A percentile compares a stretch with the other conserved stretches of the same genome.
Conservation (phyloP, 2,888 invertebrate genomes). For the Ophraella communa region DNA sequence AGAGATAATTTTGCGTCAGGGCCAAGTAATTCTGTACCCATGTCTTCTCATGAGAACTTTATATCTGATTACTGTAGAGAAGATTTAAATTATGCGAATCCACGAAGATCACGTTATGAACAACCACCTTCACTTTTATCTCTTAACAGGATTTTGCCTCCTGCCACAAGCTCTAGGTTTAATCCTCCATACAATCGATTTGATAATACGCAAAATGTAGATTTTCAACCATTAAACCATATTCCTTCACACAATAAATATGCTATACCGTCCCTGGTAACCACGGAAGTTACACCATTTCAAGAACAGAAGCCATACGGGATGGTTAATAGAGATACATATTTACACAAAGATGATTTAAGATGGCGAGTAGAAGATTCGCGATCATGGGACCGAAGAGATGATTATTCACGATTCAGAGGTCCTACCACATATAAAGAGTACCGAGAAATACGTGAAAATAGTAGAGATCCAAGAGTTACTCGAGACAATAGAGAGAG, state of each 20-base stretch:
- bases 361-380: conserved; percentile 32
- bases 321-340: conserved; percentile 18
- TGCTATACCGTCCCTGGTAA: conserved; percentile 30
- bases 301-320: conserved; percentile 32
- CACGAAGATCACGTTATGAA: conserved; percentile 6
- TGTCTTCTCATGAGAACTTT: conserved; percentile 31
- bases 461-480: conserved; percentile 35
- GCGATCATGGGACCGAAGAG: conserved; percentile 32
- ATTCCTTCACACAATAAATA: conserved; percentile 26
- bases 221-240: conserved; percentile 32
- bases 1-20: background rate
- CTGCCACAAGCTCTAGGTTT: conserved; percentile 11
- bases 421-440: conserved; percentile 46
- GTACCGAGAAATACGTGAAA: conserved; percentile 43
- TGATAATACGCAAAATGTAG: conserved; percentile 29
- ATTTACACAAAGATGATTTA: conserved; percentile 26
- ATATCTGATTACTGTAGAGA: conserved; percentile 33
- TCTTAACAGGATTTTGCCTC: conserved; percentile 9
- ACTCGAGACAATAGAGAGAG: conserved; percentile 17
- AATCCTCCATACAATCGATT: conserved; percentile 14
- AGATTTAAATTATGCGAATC: conserved; percentile 19
- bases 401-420: conserved; percentile 30
- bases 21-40: background rate
- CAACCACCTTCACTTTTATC: background rate
- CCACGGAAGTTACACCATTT: conserved; percentile 32